phyloP scores from a whole-genome alignment of 2,113 vertebrate genomes.

The Salminus brasiliensis region DNA sequence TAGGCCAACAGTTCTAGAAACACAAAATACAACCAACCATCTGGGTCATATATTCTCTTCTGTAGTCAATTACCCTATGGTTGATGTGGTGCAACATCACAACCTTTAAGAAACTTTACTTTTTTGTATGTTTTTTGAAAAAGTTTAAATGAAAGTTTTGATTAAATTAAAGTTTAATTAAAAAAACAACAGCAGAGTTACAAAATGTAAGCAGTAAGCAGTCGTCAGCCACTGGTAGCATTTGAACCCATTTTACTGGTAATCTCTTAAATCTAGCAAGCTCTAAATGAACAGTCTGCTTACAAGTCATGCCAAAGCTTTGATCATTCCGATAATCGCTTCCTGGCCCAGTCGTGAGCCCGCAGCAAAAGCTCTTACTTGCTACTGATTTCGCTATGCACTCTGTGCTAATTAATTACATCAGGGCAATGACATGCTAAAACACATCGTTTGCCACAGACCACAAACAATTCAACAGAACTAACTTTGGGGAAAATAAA shows the following conservation, averaged over 20 bases:
- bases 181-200: not conserved
- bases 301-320: slow-evolving; percentile 67
- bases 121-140: no score
- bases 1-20: no score
- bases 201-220: not conserved
- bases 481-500: not conserved
- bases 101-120: no score
- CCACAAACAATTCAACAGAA: not conserved
- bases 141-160: no score
- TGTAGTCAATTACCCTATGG: no score
- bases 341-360: slow-evolving; percentile 65
- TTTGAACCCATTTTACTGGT: not conserved
- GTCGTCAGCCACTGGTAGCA: not conserved
- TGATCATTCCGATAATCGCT: slow-evolving; percentile 77
- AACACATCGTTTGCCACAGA: not conserved
- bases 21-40: no score
- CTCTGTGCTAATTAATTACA: not conserved
- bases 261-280: slow-evolving; percentile 53
- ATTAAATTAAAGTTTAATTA: no score
- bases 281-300: slow-evolving; percentile 60
- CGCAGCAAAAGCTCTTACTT: not conserved
- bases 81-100: no score
- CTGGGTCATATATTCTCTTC: no score
- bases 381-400: not conserved
- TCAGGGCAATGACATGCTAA: not conserved